These are phyloP conservation scores for Bufo gargarizans DNA, from an alignment of 2,113 vertebrate species.

Conservation along the genomic window DNA sequence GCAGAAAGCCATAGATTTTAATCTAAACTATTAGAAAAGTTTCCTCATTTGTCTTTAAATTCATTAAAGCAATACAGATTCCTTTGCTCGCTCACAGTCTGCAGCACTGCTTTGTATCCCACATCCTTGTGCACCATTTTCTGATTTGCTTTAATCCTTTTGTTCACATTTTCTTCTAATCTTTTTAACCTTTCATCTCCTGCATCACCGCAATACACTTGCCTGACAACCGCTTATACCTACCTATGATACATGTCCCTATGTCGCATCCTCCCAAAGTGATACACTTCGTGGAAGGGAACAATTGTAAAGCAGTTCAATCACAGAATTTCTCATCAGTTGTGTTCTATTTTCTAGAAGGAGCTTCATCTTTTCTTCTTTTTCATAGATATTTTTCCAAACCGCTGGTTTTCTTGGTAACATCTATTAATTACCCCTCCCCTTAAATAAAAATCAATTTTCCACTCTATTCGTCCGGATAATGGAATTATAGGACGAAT, in stretches of 20 bases:
- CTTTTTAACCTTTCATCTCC: not conserved
- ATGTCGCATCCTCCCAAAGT: not conserved
- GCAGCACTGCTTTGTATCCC: no score
- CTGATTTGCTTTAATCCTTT: no score
- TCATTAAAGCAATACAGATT: not conserved
- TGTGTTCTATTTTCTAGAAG: not conserved
- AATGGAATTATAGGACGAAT: conserved; percentile 57
- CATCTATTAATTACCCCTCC: conserved; percentile 58
- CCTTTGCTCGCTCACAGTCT: no score
- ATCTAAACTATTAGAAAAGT: no score
- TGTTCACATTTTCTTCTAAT: not conserved
- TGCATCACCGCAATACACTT: not conserved
- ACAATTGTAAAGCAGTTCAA: not conserved
- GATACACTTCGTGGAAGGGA: not conserved
- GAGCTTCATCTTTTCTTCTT: not conserved
- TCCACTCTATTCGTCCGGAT: conserved; percentile 64
- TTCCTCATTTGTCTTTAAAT: not conserved
- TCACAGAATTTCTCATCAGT: not conserved
- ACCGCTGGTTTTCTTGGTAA: conserved; percentile 55
- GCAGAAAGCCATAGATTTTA: no score
- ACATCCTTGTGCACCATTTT: no score
- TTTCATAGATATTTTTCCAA: conserved; percentile 26
- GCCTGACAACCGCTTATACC: not conserved
- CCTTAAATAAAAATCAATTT: conserved; percentile 63
- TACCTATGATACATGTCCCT: no score